A percentile compares a stretch with the other conserved stretches of the same genome.
These are phyloP conservation scores for Drosophila santomea DNA, from an alignment of 1,140 invertebrate species.

Conservation along the genomic window DNA sequence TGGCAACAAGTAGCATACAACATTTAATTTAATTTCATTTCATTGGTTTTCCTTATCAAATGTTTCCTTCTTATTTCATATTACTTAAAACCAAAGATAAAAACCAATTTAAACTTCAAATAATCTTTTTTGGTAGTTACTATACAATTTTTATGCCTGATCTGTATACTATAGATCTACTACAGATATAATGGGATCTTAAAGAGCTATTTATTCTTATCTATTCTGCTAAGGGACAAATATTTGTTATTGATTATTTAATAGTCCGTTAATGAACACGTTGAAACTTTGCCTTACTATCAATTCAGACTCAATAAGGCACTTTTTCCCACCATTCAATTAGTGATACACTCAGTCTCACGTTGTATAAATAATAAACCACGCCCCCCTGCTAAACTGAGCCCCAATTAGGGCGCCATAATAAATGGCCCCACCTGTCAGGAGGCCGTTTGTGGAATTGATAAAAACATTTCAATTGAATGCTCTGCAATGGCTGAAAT, in stretches of 20 bases:
- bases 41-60: neutral
- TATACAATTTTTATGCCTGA: too few species aligned
- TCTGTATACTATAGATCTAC: too few species aligned
- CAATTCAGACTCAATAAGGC: constrained; percentile 2
- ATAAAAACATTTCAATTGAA: constrained; percentile 67
- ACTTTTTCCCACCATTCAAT: constrained; percentile 2
- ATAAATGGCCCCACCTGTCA: constrained; percentile 19
- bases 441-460: constrained; percentile 24
- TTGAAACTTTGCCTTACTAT: neutral
- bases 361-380: constrained; percentile 27
- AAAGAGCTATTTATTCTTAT: too few species aligned
- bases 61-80: too few species aligned
- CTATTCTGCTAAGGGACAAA: too few species aligned
- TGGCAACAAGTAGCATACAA: too few species aligned
- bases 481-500: constrained; percentile 54
- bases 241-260: neutral
- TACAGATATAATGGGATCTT: too few species aligned
- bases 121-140: too few species aligned
- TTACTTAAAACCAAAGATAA: too few species aligned
- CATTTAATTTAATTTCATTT: too few species aligned
- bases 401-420: constrained; percentile 25
- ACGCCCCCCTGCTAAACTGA: constrained; percentile 14
- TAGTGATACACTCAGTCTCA: constrained; percentile 6
- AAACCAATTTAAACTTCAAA: too few species aligned
- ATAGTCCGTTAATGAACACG: neutral